These are phyloP conservation scores for Poecilia velifera DNA, from an alignment of 2,797 vertebrate species.

Conservation along the genomic window DNA sequence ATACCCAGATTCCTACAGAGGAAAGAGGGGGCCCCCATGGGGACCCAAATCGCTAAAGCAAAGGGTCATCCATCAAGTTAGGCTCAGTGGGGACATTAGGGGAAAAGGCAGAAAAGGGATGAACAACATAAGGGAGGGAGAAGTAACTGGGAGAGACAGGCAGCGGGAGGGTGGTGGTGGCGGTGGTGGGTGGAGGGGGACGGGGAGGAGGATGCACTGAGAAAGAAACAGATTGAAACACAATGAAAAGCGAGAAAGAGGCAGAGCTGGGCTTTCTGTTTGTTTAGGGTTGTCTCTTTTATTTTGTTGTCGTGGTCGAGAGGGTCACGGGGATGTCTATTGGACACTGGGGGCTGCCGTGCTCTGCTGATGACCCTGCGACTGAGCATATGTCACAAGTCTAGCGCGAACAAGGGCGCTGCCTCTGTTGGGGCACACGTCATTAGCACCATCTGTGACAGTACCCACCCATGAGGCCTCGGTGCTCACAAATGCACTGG, in stretches of 20 bases:
- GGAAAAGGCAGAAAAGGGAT: slow-evolving; percentile 68
- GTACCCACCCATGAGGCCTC: slow-evolving; percentile 76
- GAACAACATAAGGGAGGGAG: slow-evolving; percentile 66
- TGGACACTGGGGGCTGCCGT: slow-evolving; percentile 67
- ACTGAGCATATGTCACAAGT: slow-evolving; percentile 82
- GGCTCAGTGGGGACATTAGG: slow-evolving; percentile 74
- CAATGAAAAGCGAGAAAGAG: slow-evolving; percentile 65
- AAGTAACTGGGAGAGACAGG: slow-evolving; percentile 71
- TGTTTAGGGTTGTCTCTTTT: slow-evolving; percentile 71
- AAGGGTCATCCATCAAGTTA: slow-evolving; percentile 78
- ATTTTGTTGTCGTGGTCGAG: slow-evolving; percentile 58
- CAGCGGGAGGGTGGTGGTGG: slow-evolving; percentile 34
- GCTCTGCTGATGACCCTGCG: slow-evolving; percentile 69
- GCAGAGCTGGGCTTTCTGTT: slow-evolving; percentile 61
- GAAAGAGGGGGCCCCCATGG: slow-evolving; percentile 66
- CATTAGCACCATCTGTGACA: slow-evolving; percentile 84
- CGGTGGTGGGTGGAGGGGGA: too few species aligned
- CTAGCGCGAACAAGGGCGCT: slow-evolving; percentile 70
- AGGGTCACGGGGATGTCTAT: slow-evolving; percentile 64
- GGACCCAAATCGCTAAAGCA: slow-evolving; percentile 77
- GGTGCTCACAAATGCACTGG: slow-evolving; percentile 55
- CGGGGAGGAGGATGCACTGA: slow-evolving; percentile 25
- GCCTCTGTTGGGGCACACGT: slow-evolving; percentile 72
- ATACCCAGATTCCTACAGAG: slow-evolving; percentile 64
- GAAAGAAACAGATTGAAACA: slow-evolving; percentile 71